A percentile compares a stretch with the other conserved stretches of the same genome.
These are phyloP conservation scores for Acanthacorydalis orientalis DNA, from an alignment of 2,888 invertebrate species.

Conservation along the genomic window DNA sequence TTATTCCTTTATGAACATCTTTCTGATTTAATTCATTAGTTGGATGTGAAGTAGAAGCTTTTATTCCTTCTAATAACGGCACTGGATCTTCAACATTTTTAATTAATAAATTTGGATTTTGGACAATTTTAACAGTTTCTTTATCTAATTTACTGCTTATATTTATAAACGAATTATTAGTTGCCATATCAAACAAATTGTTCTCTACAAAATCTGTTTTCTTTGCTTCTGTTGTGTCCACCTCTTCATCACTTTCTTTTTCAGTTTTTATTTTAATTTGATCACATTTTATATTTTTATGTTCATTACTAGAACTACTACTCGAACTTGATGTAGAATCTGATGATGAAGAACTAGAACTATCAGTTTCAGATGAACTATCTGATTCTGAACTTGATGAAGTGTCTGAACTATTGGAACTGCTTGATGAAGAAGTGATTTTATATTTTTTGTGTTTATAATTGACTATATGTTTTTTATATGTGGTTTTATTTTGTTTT, in stretches of 20 bases:
- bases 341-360: conserved; percentile 10
- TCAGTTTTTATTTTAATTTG: conserved; percentile 8
- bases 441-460: neutral
- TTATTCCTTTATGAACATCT: no score
- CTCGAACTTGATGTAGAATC: conserved; percentile 10
- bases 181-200: neutral
- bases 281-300: neutral
- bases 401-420: neutral
- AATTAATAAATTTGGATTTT: no score
- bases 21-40: no score
- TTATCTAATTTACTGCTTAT: no score
- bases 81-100: no score
- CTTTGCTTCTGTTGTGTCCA: neutral
- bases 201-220: neutral
- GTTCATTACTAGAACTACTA: conserved; percentile 6
- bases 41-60: no score
- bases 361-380: conserved; percentile 11
- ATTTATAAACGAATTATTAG: no score
- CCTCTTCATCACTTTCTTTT: conserved; percentile 8
- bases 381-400: conserved; percentile 6
- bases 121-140: no score
- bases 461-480: neutral
- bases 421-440: neutral
- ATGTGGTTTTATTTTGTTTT: neutral
- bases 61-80: no score